Base-by-base conservation (phyloP, 2,113 vertebrate genomes). In the Nansenia antarctica region DNA sequence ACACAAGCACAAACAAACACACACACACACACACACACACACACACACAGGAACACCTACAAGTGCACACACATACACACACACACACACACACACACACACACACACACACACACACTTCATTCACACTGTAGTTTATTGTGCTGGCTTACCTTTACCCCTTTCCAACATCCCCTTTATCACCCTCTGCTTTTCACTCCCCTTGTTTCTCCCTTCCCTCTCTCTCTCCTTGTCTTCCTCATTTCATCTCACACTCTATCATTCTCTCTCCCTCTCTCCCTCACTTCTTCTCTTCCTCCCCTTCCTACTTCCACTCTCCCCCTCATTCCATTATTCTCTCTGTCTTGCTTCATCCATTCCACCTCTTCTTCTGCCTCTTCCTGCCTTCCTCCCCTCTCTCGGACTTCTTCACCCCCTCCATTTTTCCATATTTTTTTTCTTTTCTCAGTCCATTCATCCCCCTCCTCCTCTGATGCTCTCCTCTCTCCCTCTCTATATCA, bases 311-410 rank as follows among this genome's bases (percentile, higher is more conserved):
- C n/a, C n/a, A n/a, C n/a, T n/a, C 49, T 54, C 39, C 27, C 30
- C 57, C 20, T 60, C 59, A 31, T 22, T 53, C 3, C 45, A 9
- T 47, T 12, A 47, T 7, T 18, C 18, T 47, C 8, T 47, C 45
- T 18, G 4, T 22, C 31, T 20, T 34, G 5, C 27, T 14, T 24
- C 35, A 37, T 37, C 35, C 35, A 37, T 37, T 37, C 60, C 52
- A 58, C 52, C 30, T 78, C 62, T 78, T 57, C 77, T 69, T 54
- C 67, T 57, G 18, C 55, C 24, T 29, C 61, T 61, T 18, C n/a
- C n/a, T 12, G 7, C 32, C 35, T 18, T 31, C 42, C 62, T 20
- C 29, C 37, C 20, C 54, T 30, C 58, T 35, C 27, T 32, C 20
- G 2, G 29, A 3, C 60, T 29, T 62, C 60, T 20, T 22, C 22